Conservation (phyloP, 2,113 vertebrate genomes). For the Microtus montanus region DNA sequence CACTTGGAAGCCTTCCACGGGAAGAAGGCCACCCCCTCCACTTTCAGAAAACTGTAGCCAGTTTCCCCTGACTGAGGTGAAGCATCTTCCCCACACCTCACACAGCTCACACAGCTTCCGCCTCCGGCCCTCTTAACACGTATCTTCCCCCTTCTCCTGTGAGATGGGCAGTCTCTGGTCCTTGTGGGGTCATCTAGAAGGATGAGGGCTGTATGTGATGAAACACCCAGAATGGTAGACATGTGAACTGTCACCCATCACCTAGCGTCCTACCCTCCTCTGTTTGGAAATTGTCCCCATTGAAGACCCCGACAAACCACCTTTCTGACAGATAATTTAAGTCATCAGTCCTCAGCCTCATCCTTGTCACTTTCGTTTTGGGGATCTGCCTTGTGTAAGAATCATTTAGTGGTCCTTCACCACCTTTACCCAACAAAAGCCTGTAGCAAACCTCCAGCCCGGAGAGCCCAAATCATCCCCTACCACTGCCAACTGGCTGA, state of each 20-base stretch:
- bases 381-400: neutral
- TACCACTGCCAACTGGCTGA: neutral
- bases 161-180: neutral
- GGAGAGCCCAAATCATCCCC: neutral
- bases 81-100: neutral
- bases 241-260: neutral
- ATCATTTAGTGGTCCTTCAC: neutral
- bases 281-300: neutral
- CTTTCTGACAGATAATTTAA: neutral
- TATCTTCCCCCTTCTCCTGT: neutral
- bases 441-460: neutral
- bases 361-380: accelerated
- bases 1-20: neutral
- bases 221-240: neutral
- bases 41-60: neutral
- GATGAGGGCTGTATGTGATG: neutral
- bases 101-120: neutral
- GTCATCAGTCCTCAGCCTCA: neutral
- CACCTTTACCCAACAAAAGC: neutral
- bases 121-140: neutral
- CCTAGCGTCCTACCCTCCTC: neutral
- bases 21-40: neutral
- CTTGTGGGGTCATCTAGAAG: neutral
- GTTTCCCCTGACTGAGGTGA: neutral
- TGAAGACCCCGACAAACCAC: too few relatives aligned